Evolutionary conservation across 2,888 invertebrate genomes (phyloP), one percentile per base, ranked within the genome.

Genomic region (Heliconius hortense): DNA sequence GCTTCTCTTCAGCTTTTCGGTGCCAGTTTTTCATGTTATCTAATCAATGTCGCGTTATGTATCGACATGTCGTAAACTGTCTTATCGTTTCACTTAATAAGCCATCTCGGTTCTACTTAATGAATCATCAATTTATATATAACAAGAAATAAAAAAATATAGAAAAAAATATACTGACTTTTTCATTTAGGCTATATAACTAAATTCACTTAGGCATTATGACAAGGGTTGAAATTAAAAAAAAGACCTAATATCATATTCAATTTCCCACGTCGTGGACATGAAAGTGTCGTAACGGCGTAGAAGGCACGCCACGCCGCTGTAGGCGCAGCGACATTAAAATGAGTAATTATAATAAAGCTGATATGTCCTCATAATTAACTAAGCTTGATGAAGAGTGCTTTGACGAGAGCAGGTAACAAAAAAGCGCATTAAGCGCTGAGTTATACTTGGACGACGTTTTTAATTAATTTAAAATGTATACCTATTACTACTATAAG

Each of bases 301-400:
- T 75, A 82, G 76, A 78, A 79, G 83, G 81, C 82, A 80, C 85
- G 86, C 81, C 84, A 78, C 79, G 82, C 82, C 79, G 82, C 82
- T 82, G 81, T 89, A 87, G 91, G 91, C 90, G 91, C 89, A 91
- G 91, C 88, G 81, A 88, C 91, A 91, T 93, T 93, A 93, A 92
- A 93, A 93, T 92, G 92, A 92, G 90, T 93, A 92, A 93, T 93
- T 93, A 92, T 91, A 92, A 93, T 93, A 93, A 93, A 93, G 86
- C 90, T 93, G 90, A 93, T 93, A 93, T 88, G 90, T 91, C 86
- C 89, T 88, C 89, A 89, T 93, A 93, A 93, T 93, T 93, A 93
- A 93, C 92, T 91, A 91, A 92, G 89, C 89, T 88, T 90, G 89
- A 92, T 92, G 92, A 92, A 92, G 91, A 93, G 92, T 91, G 92